A percentile compares a stretch with the other conserved stretches of the same genome.
phyloP scores from a whole-genome alignment of 37 sponge, comb jelly and placozoan species.

The Ephydatia muelleri region DNA sequence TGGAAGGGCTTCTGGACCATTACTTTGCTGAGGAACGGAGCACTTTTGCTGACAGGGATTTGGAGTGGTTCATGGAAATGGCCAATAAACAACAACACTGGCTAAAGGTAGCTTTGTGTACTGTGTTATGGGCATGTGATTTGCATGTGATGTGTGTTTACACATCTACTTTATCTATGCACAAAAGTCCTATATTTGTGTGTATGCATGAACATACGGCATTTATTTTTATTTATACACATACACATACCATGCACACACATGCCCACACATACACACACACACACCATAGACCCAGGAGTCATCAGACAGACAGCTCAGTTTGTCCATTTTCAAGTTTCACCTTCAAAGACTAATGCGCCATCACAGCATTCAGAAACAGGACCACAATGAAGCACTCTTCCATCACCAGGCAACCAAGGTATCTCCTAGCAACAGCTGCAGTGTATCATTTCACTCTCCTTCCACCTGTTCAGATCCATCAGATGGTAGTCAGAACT shows the following conservation, averaged over 20 bases:
- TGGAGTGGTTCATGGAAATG: slow-evolving; percentile 49
- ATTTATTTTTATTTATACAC: too few relatives aligned
- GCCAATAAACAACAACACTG: slow-evolving; percentile 50
- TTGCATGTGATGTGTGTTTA: background rate
- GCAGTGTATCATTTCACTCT: background rate
- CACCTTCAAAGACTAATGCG: background rate
- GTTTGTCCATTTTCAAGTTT: background rate
- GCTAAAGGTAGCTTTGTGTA: background rate
- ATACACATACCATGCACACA: too few relatives aligned
- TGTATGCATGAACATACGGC: too few relatives aligned
- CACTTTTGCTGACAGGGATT: slow-evolving; percentile 27
- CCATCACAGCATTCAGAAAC: background rate
- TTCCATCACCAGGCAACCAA: background rate
- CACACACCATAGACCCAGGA: background rate
- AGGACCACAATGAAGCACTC: background rate
- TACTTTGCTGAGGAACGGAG: slow-evolving; percentile 55
- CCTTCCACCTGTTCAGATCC: background rate
- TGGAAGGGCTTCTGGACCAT: slow-evolving; percentile 50
- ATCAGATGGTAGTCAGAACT: background rate
- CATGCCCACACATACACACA: background rate
- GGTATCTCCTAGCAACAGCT: slow-evolving; percentile 1
- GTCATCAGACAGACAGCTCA: background rate
- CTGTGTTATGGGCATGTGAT: background rate
- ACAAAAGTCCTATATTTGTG: background rate
- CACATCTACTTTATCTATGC: background rate